These are phyloP conservation scores for Smittia aterrima DNA, from an alignment of 2,888 invertebrate genomes.

Conservation along the genomic window DNA sequence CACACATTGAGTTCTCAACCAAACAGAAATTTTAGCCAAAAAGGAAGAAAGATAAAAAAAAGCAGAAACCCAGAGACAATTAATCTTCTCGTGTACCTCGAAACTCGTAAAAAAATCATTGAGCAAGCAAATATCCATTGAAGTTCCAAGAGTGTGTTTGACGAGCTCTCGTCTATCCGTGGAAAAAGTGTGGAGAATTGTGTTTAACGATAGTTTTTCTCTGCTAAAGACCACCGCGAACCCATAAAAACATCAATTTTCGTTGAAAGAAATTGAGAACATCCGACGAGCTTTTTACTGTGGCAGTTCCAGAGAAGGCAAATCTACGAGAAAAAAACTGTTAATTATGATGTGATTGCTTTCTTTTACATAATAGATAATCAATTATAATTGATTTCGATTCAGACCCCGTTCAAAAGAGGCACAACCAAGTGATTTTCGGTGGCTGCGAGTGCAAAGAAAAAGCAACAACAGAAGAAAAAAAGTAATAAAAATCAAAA, in stretches of 20 bases:
- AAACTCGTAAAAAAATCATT: constrained; percentile 3
- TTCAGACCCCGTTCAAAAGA: constrained; percentile 2
- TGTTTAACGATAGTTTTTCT: constrained; percentile 12
- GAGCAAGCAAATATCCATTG: no score
- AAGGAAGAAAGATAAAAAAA: no score
- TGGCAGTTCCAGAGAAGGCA: not conserved
- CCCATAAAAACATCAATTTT: not conserved
- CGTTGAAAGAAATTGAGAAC: constrained; percentile 22
- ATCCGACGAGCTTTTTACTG: constrained; percentile 16
- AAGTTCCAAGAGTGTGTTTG: constrained; percentile 11
- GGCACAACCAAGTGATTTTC: not conserved
- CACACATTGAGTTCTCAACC: not conserved
- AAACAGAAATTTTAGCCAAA: not conserved
- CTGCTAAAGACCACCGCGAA: constrained; percentile 21
- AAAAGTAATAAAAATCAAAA: constrained; percentile 11
- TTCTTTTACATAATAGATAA: constrained; percentile 41
- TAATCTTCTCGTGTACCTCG: constrained; percentile 36
- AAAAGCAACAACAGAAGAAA: not conserved
- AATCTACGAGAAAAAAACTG: constrained; percentile 26
- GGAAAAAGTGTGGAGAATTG: constrained; percentile 18
- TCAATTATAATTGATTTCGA: constrained; percentile 34
- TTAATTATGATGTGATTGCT: constrained; percentile 42
- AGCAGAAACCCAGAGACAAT: constrained; percentile 22
- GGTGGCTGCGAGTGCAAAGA: not conserved
- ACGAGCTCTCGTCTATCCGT: not conserved